These are phyloP conservation scores for Gonioctena quinquepunctata DNA, from an alignment of 1,140 invertebrate species.

Conservation along the genomic window DNA sequence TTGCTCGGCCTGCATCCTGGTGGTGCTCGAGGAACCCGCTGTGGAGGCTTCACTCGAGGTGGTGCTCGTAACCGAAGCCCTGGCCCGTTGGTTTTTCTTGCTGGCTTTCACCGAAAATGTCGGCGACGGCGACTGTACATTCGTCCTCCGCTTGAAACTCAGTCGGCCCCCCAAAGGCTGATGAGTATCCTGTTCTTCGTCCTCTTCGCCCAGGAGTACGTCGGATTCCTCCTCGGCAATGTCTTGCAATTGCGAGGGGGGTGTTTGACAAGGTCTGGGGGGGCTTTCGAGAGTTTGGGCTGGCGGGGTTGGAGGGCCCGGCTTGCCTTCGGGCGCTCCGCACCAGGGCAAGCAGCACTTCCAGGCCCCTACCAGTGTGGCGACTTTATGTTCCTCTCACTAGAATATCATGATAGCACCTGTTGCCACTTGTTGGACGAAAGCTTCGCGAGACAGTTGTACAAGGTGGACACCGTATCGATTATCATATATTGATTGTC, in stretches of 20 bases:
- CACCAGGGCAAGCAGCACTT: constrained; percentile 57
- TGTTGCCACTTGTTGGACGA: constrained; percentile 13
- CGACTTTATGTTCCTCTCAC: constrained; percentile 19
- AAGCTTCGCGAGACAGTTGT: neutral
- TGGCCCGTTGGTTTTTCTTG: constrained; percentile 40
- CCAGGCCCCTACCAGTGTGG: constrained; percentile 55
- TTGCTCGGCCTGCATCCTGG: constrained; percentile 86
- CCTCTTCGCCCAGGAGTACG: constrained; percentile 34
- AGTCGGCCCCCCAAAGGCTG: constrained; percentile 40
- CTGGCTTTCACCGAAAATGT: constrained; percentile 47
- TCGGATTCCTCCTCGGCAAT: constrained; percentile 52
- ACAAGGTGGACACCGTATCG: constrained; percentile 2
- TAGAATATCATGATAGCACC: constrained; percentile 4
- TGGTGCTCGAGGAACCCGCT: constrained; percentile 35
- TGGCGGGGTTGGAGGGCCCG: constrained; percentile 40
- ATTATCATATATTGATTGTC: constrained; percentile 15
- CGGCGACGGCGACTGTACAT: constrained; percentile 49
- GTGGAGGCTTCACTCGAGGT: constrained; percentile 42
- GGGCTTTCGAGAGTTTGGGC: constrained; percentile 21
- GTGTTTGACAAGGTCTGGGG: constrained; percentile 36
- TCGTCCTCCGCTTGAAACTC: constrained; percentile 45
- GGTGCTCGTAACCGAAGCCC: constrained; percentile 27
- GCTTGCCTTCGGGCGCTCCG: constrained; percentile 52
- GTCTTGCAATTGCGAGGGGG: constrained; percentile 50
- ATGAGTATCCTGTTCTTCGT: constrained; percentile 36